Conservation (phyloP, 2,888 invertebrate genomes). For the Vanessa cardui region DNA sequence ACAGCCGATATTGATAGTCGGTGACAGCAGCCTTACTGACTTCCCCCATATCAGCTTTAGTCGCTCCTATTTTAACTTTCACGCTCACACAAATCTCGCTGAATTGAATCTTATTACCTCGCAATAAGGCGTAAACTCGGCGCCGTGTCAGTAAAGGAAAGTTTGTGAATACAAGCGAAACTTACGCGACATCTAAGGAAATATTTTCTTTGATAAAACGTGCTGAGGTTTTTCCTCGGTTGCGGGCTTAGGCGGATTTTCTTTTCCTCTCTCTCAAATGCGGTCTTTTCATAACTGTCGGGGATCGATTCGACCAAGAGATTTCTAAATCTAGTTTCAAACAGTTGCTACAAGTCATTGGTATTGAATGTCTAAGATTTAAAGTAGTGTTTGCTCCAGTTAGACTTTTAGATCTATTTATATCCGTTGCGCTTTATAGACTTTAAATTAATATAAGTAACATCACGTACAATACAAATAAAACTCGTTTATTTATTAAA, state of each 20-base stretch:
- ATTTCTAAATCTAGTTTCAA: conserved; percentile 66
- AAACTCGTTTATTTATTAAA: conserved; percentile 5
- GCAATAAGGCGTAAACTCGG: conserved; percentile 39
- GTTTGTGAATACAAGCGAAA: conserved; percentile 53
- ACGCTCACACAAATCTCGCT: conserved; percentile 17
- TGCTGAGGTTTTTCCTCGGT: conserved; percentile 65
- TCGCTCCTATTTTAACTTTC: conserved; percentile 37
- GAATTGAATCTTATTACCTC: conserved; percentile 47
- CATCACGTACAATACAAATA: not conserved
- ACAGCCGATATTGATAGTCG: conserved; percentile 78
- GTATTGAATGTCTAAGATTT: not conserved
- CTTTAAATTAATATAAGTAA: too few species aligned
- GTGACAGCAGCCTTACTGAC: conserved; percentile 67
- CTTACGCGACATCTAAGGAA: conserved; percentile 68
- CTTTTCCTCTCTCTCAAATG: conserved; percentile 59
- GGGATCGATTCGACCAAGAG: conserved; percentile 65
- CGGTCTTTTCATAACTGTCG: conserved; percentile 77
- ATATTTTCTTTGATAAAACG: conserved; percentile 69
- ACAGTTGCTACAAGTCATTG: conserved; percentile 43
- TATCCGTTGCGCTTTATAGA: not conserved
- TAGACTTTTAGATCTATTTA: not conserved
- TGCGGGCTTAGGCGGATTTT: conserved; percentile 67
- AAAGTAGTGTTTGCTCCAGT: not conserved
- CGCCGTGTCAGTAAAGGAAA: conserved; percentile 39
- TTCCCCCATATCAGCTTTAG: conserved; percentile 58